These are phyloP conservation scores for Celastrina argiolus DNA, from an alignment of 2,888 invertebrate genomes.

Conservation along the genomic window DNA sequence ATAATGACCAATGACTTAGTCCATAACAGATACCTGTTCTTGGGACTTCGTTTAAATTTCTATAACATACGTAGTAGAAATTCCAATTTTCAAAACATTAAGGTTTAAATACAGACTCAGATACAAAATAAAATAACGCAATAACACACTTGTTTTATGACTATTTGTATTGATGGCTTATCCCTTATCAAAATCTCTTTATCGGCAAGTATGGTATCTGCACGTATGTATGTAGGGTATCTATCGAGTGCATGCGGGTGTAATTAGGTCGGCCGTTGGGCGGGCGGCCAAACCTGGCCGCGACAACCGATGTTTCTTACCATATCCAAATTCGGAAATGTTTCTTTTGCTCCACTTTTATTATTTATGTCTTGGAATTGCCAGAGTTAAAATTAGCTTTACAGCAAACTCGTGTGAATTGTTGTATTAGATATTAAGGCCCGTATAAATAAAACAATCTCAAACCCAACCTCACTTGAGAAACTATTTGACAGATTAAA, in stretches of 20 bases:
- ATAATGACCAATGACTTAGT: too few relatives aligned
- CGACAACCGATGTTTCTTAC: constrained; percentile 30
- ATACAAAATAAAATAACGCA: background rate
- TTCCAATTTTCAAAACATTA: too few relatives aligned
- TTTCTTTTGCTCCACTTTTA: constrained; percentile 25
- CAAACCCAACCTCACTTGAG: too few relatives aligned
- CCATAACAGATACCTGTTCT: too few relatives aligned
- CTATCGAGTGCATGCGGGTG: constrained; percentile 24
- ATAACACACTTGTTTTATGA: background rate
- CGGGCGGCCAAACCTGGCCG: constrained; percentile 33
- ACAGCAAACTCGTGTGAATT: background rate
- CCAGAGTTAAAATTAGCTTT: constrained; percentile 6
- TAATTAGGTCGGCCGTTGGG: constrained; percentile 34
- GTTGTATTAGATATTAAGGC: background rate
- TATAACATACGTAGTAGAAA: too few relatives aligned
- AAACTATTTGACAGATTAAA: too few relatives aligned
- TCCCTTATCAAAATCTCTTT: constrained; percentile 11
- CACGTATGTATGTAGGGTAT: constrained; percentile 20
- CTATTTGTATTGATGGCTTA: background rate
- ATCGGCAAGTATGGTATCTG: background rate
- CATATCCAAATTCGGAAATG: constrained; percentile 27
- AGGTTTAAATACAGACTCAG: too few relatives aligned
- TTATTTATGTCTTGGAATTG: constrained; percentile 14
- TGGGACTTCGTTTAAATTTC: too few relatives aligned
- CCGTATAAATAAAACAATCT: too few relatives aligned